These are phyloP conservation scores for Trinorchestia longiramus DNA, from an alignment of 1,140 invertebrate genomes.

Conservation along the genomic window DNA sequence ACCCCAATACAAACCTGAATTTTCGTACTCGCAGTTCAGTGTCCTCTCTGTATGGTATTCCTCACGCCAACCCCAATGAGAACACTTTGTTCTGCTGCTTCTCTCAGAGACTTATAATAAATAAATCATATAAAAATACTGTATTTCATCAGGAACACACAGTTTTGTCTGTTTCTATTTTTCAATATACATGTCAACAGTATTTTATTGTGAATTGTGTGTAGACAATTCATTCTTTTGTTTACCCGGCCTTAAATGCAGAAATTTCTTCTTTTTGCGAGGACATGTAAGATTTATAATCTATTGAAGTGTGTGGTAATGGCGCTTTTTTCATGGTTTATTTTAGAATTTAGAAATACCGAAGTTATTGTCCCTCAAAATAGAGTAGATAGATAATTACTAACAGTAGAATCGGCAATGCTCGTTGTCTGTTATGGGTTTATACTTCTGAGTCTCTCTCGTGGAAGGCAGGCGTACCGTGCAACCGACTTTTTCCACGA, in stretches of 20 bases:
- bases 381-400: too few relatives aligned
- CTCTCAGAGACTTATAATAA: neutral
- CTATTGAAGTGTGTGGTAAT: neutral
- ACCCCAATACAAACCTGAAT: neutral
- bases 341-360: too few relatives aligned
- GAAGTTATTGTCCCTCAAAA: too few relatives aligned
- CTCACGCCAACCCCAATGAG: neutral
- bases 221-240: neutral
- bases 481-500: too few relatives aligned
- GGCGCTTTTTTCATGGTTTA: too few relatives aligned
- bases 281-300: neutral
- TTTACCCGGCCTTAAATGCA: neutral
- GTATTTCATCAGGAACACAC: neutral
- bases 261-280: neutral
- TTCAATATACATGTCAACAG: neutral
- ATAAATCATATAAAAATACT: neutral
- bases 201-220: neutral
- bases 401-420: too few relatives aligned
- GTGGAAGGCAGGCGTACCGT: too few relatives aligned
- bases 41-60: neutral
- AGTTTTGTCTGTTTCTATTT: neutral
- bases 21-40: too few relatives aligned
- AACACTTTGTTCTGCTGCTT: neutral
- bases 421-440: too few relatives aligned
- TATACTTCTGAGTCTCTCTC: too few relatives aligned